A percentile compares a stretch with the other conserved stretches of the same genome.
These are phyloP conservation scores for Trichopria drosophilae DNA, from an alignment of 2,888 invertebrate species.

Conservation along the genomic window DNA sequence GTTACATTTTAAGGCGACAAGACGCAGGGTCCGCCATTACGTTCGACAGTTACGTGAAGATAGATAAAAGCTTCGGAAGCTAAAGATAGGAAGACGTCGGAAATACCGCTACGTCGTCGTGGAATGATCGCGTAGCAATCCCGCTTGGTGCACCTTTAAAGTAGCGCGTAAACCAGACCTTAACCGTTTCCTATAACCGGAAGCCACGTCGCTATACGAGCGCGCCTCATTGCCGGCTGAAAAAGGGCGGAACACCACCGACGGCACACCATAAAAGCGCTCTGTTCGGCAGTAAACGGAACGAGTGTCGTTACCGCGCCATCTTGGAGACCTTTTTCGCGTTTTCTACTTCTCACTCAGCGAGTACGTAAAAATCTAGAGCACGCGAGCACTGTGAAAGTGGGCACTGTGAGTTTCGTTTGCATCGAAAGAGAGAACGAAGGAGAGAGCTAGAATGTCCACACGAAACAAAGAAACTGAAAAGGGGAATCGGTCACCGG, in stretches of 20 bases:
- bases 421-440: no score
- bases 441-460: no score
- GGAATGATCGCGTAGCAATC: no score
- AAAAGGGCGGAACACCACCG: slow-evolving; percentile 8
- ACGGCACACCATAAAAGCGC: slow-evolving; percentile 8
- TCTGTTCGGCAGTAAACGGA: slow-evolving; percentile 16
- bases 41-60: background rate
- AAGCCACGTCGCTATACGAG: slow-evolving; percentile 7
- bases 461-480: no score
- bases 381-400: no score
- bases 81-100: no score
- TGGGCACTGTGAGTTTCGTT: no score
- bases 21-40: background rate
- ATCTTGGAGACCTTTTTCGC: slow-evolving; percentile 6
- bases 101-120: no score
- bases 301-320: slow-evolving; percentile 30
- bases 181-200: slow-evolving; percentile 19
- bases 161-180: slow-evolving; percentile 12
- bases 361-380: no score
- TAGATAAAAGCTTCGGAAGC: no score
- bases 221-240: slow-evolving; percentile 7
- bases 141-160: slow-evolving; percentile 10
- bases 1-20: background rate
- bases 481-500: no score
- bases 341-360: slow-evolving; percentile 3